Conservation (phyloP, 2,888 invertebrate species). For the Carcina quercana region DNA sequence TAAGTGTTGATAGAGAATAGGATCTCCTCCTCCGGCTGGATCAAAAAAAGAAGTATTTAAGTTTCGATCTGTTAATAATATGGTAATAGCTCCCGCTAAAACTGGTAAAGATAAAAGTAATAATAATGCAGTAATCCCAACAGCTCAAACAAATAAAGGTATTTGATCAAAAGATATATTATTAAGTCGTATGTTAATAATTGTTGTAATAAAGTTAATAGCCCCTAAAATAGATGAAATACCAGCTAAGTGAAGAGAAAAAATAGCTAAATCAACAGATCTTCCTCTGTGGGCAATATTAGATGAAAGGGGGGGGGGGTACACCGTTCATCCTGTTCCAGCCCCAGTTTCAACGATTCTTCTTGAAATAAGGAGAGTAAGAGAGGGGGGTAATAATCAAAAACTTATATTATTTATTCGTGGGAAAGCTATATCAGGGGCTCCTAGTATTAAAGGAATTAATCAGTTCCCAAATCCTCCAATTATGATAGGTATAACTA, state of each 20-base stretch:
- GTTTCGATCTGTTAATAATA: conserved; percentile 86
- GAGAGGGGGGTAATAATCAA: conserved; percentile 82
- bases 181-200: conserved; percentile 80
- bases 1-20: conserved; percentile 87
- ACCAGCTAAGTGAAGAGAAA: conserved; percentile 84
- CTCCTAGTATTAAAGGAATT: conserved; percentile 83
- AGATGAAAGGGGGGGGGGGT: conserved; percentile 80
- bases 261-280: conserved; percentile 85
- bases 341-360: conserved; percentile 80
- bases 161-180: conserved; percentile 77
- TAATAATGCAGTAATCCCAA: conserved; percentile 68
- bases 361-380: conserved; percentile 78
- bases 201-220: conserved; percentile 86
- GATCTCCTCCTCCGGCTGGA: conserved; percentile 85
- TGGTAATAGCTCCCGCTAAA: conserved; percentile 86
- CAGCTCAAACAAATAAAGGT: conserved; percentile 83
- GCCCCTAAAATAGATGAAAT: conserved; percentile 83
- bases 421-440: conserved; percentile 88
- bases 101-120: conserved; percentile 82
- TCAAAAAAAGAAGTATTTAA: conserved; percentile 89
- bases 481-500: conserved; percentile 83
- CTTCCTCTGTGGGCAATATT: conserved; percentile 78
- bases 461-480: conserved; percentile 91
- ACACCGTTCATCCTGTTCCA: conserved; percentile 87
- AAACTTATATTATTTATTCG: conserved; percentile 91